These are phyloP conservation scores for Mellivora capensis DNA, from an alignment of 2,113 vertebrate genomes.

Conservation along the genomic window DNA sequence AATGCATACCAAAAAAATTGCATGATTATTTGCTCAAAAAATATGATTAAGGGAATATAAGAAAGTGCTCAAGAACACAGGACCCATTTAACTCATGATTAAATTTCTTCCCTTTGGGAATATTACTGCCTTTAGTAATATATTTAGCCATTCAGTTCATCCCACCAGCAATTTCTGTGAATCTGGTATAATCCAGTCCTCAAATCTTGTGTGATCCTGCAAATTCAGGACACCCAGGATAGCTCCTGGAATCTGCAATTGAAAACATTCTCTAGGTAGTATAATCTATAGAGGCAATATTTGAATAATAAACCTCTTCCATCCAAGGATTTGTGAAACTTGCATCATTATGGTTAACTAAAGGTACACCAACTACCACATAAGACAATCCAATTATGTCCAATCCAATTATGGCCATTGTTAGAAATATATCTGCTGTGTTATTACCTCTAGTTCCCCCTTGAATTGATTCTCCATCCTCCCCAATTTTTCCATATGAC, in stretches of 20 bases:
- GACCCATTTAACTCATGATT: background rate
- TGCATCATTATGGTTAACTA: background rate
- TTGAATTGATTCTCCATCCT: background rate
- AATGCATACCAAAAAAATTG: background rate
- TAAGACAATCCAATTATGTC: background rate
- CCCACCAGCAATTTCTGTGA: background rate
- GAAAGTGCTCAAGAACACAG: background rate
- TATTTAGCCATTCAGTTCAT: background rate
- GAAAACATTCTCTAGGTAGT: background rate
- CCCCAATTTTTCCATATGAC: background rate
- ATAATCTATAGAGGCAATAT: background rate
- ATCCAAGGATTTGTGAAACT: background rate
- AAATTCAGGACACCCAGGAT: background rate
- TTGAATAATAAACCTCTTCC: background rate
- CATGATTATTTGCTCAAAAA: background rate
- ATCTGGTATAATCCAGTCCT: background rate
- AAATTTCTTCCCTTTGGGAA: background rate
- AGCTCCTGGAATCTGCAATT: background rate
- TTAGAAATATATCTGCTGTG: background rate
- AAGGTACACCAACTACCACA: background rate
- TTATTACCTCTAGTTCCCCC: background rate
- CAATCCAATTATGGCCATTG: background rate
- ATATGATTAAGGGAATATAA: background rate
- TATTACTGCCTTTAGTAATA: background rate
- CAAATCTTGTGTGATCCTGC: background rate